A percentile compares a stretch with the other conserved stretches of the same genome.
These are phyloP conservation scores for Holothuria glaberrima DNA, from an alignment of 35 echinoderm and acorn worm species.

Conservation along the genomic window DNA sequence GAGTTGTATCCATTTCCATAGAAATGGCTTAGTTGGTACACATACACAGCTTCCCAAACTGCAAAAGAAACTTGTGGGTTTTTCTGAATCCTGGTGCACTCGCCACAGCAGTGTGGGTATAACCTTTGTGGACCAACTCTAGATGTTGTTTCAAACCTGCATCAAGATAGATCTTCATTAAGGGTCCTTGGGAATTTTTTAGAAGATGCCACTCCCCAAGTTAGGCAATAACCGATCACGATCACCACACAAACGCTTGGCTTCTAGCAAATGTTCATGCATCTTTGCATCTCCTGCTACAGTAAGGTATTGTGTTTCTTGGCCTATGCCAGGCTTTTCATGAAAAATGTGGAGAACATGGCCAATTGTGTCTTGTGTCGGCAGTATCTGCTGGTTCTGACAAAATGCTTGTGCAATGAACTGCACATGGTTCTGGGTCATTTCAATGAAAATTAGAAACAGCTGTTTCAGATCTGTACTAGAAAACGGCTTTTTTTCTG, in stretches of 20 bases:
- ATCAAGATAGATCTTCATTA: conserved; percentile 58
- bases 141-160: conserved; percentile 19
- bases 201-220: conserved; percentile 67
- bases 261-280: conserved; percentile 13
- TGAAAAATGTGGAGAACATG: conserved; percentile 20
- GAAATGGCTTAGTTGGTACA: no score
- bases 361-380: conserved; percentile 5
- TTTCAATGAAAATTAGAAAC: neutral
- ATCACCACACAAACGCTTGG: conserved; percentile 38
- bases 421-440: neutral
- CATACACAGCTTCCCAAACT: no score
- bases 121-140: conserved; percentile 15
- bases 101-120: neutral
- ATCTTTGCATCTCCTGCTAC: conserved; percentile 56
- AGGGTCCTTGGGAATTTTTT: conserved; percentile 50
- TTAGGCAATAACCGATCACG: conserved; percentile 49
- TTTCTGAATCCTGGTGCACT: no score
- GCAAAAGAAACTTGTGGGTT: no score
- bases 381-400: conserved; percentile 41
- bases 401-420: conserved; percentile 1
- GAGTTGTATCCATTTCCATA: no score
- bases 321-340: conserved; percentile 10
- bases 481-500: neutral
- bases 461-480: neutral
- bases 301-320: neutral